These are phyloP conservation scores for Malacoraja senta DNA, from an alignment of 2,797 vertebrate genomes.

Conservation along the genomic window DNA sequence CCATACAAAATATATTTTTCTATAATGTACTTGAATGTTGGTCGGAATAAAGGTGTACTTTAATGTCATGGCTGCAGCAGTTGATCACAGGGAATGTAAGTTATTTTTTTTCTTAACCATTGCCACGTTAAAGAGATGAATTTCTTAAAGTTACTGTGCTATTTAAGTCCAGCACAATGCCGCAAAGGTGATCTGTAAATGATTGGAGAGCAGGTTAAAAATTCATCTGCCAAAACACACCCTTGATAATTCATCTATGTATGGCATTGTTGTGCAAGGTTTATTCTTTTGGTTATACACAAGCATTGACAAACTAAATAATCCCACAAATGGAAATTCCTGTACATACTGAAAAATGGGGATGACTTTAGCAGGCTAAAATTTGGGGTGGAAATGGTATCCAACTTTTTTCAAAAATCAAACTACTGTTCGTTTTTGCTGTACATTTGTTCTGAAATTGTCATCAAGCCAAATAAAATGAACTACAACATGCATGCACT, in stretches of 20 bases:
- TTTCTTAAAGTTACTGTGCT: neutral
- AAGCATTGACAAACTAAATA: conserved; percentile 3
- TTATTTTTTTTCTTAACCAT: neutral
- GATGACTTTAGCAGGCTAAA: conserved; percentile 60
- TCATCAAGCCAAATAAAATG: conserved; percentile 26
- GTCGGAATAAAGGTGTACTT: conserved; percentile 14
- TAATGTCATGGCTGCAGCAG: neutral
- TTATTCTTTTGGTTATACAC: neutral
- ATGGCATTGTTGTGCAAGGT: neutral
- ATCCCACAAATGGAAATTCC: conserved; percentile 49
- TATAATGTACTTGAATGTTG: conserved; percentile 34
- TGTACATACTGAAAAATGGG: conserved; percentile 73
- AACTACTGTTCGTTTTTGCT: conserved; percentile 40
- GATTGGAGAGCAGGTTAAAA: neutral
- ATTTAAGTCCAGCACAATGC: neutral
- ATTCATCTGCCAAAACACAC: conserved; percentile 23
- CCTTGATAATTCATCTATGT: neutral
- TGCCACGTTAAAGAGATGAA: neutral
- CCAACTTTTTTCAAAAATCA: conserved; percentile 48
- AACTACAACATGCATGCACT: neutral
- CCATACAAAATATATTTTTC: conserved; percentile 33
- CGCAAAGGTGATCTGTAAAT: neutral
- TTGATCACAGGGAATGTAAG: conserved; percentile 2
- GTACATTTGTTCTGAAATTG: conserved; percentile 13
- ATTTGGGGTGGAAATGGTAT: conserved; percentile 48